phyloP scores from a whole-genome alignment of 2,797 vertebrate species.

The Chromobotia macracanthus region DNA sequence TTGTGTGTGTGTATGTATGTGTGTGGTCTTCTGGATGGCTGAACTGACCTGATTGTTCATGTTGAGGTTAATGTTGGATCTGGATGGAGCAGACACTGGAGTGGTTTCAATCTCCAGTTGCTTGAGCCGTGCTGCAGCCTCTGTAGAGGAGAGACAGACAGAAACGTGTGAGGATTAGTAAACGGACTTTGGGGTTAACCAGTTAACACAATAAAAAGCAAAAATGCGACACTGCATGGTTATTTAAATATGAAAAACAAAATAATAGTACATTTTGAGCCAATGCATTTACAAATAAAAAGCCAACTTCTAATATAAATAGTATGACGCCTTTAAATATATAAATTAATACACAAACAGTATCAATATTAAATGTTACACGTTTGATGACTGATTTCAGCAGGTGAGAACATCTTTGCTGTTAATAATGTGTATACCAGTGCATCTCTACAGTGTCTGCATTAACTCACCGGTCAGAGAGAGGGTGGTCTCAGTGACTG shows the following conservation, averaged over 20 bases:
- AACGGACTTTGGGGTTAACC: neutral
- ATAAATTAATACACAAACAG: no score
- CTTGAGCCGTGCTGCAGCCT: conserved; percentile 83
- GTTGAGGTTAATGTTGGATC: conserved; percentile 81
- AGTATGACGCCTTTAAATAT: no score
- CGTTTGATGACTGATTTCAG: no score
- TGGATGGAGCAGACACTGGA: conserved; percentile 50
- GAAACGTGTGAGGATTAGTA: neutral
- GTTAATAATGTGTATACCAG: neutral
- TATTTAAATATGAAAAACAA: no score
- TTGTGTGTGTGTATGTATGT: conserved; percentile 3
- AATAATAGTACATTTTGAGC: no score
- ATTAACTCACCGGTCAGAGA: conserved; percentile 70
- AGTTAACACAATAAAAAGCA: neutral
- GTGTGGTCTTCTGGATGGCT: neutral
- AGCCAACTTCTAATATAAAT: no score
- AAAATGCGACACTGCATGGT: neutral
- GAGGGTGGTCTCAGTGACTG: conserved; percentile 64
- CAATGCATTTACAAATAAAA: no score
- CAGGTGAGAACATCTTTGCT: no score
- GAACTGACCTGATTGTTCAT: conserved; percentile 85
- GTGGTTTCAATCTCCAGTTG: conserved; percentile 80
- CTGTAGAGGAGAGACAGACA: conserved; percentile 67
- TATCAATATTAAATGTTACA: no score
- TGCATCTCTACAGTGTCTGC: neutral